These are phyloP conservation scores for Lordiphosa clarofinis DNA, from an alignment of 1,140 invertebrate species.

Conservation along the genomic window DNA sequence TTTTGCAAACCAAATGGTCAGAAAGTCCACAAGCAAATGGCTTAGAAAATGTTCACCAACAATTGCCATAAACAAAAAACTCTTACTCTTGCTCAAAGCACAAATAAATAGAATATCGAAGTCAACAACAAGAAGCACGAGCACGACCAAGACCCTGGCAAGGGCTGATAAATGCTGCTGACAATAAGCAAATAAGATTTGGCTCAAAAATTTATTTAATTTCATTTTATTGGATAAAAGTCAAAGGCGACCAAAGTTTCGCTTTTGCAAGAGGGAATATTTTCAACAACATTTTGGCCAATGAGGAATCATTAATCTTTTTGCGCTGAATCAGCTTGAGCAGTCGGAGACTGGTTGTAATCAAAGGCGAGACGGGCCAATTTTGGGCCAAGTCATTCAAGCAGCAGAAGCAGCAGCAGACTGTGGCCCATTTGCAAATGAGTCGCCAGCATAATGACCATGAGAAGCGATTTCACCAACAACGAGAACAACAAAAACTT, in stretches of 20 bases:
- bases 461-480: conserved; percentile 50
- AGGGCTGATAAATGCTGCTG: conserved; percentile 30
- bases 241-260: conserved; percentile 50
- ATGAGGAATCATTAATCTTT: conserved; percentile 72
- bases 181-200: conserved; percentile 77
- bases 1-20: conserved; percentile 25
- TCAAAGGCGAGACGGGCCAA: conserved; percentile 25
- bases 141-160: conserved; percentile 26
- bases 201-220: conserved; percentile 76
- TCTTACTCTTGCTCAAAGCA: no score
- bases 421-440: conserved; percentile 67
- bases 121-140: conserved; percentile 10
- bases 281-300: conserved; percentile 36
- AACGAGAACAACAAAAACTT: conserved; percentile 33
- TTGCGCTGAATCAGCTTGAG: conserved; percentile 70
- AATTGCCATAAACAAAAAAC: conserved; percentile 66
- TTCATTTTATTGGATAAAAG: conserved; percentile 66
- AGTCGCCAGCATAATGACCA: conserved; percentile 57
- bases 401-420: conserved; percentile 27
- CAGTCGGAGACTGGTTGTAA: conserved; percentile 23
- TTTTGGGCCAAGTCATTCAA: conserved; percentile 65
- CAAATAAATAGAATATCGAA: conserved; percentile 56
- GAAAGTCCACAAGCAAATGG: conserved; percentile 70
- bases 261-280: conserved; percentile 30
- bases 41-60: conserved; percentile 71